A percentile compares a stretch with the other conserved stretches of the same genome.
These are phyloP conservation scores for Cebidichthys violaceus DNA, from an alignment of 2,113 vertebrate genomes.

Conservation along the genomic window DNA sequence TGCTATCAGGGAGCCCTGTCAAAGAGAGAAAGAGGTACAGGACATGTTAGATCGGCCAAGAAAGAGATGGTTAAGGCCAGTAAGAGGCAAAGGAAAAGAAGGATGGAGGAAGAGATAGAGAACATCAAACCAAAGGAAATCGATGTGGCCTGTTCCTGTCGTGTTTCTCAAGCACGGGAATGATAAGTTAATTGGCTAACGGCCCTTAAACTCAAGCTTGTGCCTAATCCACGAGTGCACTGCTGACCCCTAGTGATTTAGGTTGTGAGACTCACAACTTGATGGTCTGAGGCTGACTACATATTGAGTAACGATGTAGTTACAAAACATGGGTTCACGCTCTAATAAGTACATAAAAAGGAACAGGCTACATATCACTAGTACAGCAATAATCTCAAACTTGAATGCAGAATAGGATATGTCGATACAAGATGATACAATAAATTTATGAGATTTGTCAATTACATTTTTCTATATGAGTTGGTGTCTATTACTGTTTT, in stretches of 20 bases:
- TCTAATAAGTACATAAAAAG: not conserved
- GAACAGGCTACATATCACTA: not conserved
- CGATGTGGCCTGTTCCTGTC: constrained; percentile 67
- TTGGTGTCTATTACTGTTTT: not conserved
- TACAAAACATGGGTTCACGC: not conserved
- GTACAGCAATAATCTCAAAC: not conserved
- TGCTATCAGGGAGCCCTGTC: constrained; percentile 36
- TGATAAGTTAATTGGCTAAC: constrained; percentile 80
- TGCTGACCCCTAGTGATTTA: constrained; percentile 31
- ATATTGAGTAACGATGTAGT: not conserved
- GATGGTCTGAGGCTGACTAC: constrained; percentile 39
- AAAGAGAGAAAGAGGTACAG: constrained; percentile 33
- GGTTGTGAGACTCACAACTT: constrained; percentile 44
- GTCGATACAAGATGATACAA: not conserved
- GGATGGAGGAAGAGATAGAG: constrained; percentile 54
- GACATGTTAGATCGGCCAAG: constrained; percentile 35
- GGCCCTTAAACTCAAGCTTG: constrained; percentile 64
- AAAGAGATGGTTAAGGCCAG: constrained; percentile 17
- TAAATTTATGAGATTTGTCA: not conserved
- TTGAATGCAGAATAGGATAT: not conserved
- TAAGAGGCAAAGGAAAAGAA: constrained; percentile 27
- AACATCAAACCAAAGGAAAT: constrained; percentile 75
- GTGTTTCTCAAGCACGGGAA: constrained; percentile 66
- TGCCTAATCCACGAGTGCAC: constrained; percentile 65
- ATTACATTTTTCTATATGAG: not conserved